Evolutionary conservation across 1,140 invertebrate genomes (phyloP), one percentile per base, ranked within the genome.

Genomic region (Orchestia grillus): DNA sequence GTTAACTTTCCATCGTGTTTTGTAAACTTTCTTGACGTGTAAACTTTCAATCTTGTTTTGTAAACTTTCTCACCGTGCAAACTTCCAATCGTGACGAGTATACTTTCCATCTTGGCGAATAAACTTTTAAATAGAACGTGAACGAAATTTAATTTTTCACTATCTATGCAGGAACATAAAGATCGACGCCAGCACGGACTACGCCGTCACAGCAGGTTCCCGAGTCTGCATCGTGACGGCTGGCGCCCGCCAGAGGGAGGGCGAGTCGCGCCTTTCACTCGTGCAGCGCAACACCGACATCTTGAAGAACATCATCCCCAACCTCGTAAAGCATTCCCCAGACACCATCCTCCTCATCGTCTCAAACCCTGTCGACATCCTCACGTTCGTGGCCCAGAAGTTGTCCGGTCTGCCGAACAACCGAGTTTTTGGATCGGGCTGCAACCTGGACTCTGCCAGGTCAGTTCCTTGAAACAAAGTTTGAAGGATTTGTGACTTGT

Each of bases 371-470:
- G 98, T 99, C 15, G 99, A 99, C 97, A 98, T 99, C 97, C 97
- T 99, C 96, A 99, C 99, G 8, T 99, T 99, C 97, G 98, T 99
- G 40, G 98, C 99, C 4, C 99, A 99, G 99, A 99, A 99, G 97
- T 97, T 99, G 47, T 99, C 98, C 96, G 99, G 99, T 6, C 97
- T 99, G 96, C 99, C 99, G 28, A 98, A 98, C 97, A 98, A 99
- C 97, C 98, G 98, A 57, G 98, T 99, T 19, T 98, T 99, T 97
- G 99, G 99, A 41, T 99, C 98, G 87, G 99, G 99, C 42, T 99
- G 99, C 11, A 99, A 99, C 97, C 97, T 99, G 90, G 99, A 99
- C 97, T 99, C 99, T 0, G 98, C 98, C 0, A n/a, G n/a, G n/a
- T n/a, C n/a, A n/a, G n/a, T n/a, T n/a, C n/a, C n/a, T n/a, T n/a